Evolutionary conservation across 1,140 invertebrate genomes (phyloP), one percentile per base, ranked within the genome.

Genomic region (Halesus radiatus): DNA sequence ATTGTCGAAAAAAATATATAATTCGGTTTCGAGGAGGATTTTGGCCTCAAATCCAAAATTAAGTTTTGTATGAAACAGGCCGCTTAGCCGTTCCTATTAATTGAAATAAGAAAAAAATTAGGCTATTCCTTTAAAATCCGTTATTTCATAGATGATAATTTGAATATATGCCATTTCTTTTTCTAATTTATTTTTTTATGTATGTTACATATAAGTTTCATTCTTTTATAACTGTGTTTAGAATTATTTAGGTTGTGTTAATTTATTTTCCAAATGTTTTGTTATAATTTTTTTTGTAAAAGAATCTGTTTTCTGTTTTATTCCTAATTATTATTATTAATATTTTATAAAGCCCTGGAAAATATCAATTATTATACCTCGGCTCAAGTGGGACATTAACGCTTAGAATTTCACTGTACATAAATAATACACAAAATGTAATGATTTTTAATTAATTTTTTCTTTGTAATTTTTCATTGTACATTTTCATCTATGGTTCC

Each of bases 331-430:
- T 45, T 3, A 20, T 50, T 52, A 3, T 72, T 22, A 22, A 15
- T 72, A 50, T 18, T 26, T 72, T 72, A 22, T 18, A 22, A 32
- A 32, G 32, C 26, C 18, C 4, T 45, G 26, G 23, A 32, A 60
- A 22, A 60, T 60, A 60, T 68, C 10, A 37, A 37, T 37, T 10
- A 29, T 29, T 29, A 29, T 3, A 72, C 68, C 45, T 53, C 23
- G 5, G 68, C 68, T 52, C 13, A 22, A n/a, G 54, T 32, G 72
- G 72, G 72, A 75, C 54, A 75, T 58, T 37, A 56, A 75, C 86
- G 88, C 88, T 88, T 89, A 86, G 88, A 88, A 87, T 84, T 86
- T 45, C 45, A 52, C 22, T 72, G 68, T 72, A 72, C n/a, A n/a
- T n/a, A n/a, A 45, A 68, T 68, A 68, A 26, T 10, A 13, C 23